Evolutionary conservation across 2,113 vertebrate genomes (phyloP).

Genomic region (Hippocampus guttulatus): DNA sequence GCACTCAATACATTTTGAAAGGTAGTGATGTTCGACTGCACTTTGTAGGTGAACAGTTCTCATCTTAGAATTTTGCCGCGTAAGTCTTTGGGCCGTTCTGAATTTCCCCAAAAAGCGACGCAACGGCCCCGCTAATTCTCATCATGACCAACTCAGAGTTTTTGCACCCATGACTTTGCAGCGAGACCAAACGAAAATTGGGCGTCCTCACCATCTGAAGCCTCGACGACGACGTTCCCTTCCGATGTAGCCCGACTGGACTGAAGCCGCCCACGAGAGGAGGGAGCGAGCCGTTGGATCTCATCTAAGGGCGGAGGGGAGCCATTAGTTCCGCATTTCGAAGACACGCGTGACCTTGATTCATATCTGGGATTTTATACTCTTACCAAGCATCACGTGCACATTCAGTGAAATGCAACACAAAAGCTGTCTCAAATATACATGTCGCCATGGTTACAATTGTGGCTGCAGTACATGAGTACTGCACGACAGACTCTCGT

Average conservation of each 20-base stretch:
- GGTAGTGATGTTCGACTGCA: too few relatives aligned
- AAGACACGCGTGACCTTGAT: too few relatives aligned
- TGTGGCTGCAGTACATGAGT: neutral
- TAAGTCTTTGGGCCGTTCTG: neutral
- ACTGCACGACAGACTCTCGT: neutral
- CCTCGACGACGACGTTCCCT: conserved; percentile 67
- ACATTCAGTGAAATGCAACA: neutral
- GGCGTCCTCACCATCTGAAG: conserved; percentile 76
- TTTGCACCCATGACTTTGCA: too few relatives aligned
- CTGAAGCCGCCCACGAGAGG: conserved; percentile 80
- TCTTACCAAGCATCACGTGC: neutral
- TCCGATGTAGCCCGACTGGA: conserved; percentile 75
- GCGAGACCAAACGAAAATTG: neutral
- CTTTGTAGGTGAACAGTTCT: too few relatives aligned
- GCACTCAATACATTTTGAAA: too few relatives aligned
- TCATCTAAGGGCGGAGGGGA: conserved; percentile 63
- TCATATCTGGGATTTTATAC: neutral
- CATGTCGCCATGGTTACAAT: neutral
- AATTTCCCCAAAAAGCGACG: neutral
- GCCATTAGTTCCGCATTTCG: neutral
- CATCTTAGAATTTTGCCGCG: neutral
- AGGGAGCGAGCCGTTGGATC: conserved; percentile 75
- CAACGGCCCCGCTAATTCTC: neutral
- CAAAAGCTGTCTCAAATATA: neutral
- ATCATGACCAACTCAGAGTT: neutral